These are phyloP conservation scores for Dendrocopos noguchii DNA, from an alignment of 2,113 vertebrate species.

Conservation along the genomic window DNA sequence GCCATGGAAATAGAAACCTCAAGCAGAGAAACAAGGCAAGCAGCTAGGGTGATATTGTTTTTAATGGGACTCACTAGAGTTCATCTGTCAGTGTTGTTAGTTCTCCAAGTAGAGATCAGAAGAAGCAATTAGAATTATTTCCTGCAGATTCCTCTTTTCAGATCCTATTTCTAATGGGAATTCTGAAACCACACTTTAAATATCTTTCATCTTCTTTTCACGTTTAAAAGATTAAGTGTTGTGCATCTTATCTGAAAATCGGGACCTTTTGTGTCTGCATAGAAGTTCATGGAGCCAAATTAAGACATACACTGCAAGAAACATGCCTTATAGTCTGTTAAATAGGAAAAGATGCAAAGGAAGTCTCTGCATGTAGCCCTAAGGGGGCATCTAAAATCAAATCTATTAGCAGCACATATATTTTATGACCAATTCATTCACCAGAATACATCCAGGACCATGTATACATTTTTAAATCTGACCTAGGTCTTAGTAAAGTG, in stretches of 20 bases:
- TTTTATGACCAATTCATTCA: background rate
- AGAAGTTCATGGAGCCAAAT: background rate
- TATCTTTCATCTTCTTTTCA: constrained; percentile 43
- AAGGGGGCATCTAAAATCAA: background rate
- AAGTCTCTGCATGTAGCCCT: background rate
- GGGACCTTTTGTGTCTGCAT: background rate
- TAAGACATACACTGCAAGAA: background rate
- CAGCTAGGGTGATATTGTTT: background rate
- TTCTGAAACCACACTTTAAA: constrained; percentile 28
- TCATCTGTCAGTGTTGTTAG: constrained; percentile 26
- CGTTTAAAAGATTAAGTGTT: constrained; percentile 45
- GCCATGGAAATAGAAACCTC: background rate
- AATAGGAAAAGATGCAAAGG: background rate
- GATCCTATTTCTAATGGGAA: constrained; percentile 20
- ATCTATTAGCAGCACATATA: background rate
- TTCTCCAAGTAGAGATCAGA: constrained; percentile 22
- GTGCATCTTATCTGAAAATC: constrained; percentile 14
- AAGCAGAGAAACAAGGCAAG: background rate
- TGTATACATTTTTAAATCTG: background rate
- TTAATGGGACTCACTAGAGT: background rate
- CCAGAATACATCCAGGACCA: background rate
- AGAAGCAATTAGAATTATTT: constrained; percentile 43
- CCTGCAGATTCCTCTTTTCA: constrained; percentile 25
- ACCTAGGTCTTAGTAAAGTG: background rate
- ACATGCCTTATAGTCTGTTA: background rate